A percentile compares a stretch with the other conserved stretches of the same genome.
Conservation (phyloP, 2,888 invertebrate genomes). For the Ctenicera cuprea region DNA sequence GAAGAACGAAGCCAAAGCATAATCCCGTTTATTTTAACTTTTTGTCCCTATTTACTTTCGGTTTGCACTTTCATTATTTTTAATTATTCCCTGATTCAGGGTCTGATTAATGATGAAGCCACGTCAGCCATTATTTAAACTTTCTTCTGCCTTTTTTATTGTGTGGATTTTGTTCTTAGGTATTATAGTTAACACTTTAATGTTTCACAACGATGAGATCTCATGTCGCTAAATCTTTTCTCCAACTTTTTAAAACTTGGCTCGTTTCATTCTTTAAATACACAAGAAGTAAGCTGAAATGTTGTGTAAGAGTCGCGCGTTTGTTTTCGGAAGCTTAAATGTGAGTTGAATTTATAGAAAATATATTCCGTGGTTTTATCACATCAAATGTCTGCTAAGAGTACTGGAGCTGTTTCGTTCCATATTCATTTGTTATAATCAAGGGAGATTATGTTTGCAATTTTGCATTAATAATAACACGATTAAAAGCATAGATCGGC, state of each 20-base stretch:
- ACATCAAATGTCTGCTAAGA: no score
- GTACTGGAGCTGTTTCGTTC: background rate
- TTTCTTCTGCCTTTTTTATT: constrained; percentile 10
- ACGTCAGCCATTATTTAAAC: constrained; percentile 10
- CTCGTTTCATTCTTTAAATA: no score
- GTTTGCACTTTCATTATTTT: constrained; percentile 39
- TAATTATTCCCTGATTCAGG: constrained; percentile 30
- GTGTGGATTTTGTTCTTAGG: background rate
- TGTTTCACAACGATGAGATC: background rate
- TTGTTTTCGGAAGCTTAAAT: no score
- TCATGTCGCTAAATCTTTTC: no score
- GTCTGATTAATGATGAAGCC: constrained; percentile 30
- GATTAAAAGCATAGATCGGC: background rate
- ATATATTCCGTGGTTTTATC: no score
- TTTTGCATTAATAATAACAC: constrained; percentile 4
- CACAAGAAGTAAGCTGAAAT: no score
- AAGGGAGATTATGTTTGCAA: constrained; percentile 18
- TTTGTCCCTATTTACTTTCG: constrained; percentile 33
- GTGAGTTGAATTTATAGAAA: no score
- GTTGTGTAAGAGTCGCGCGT: no score
- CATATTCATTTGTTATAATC: constrained; percentile 22
- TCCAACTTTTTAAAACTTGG: no score
- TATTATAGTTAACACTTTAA: background rate
- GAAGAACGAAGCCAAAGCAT: constrained; percentile 26
- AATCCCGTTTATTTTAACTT: constrained; percentile 35